A percentile compares a stretch with the other conserved stretches of the same genome.
These are phyloP conservation scores for Forbesichthys agassizii DNA, from an alignment of 2,113 vertebrate genomes.

Conservation along the genomic window DNA sequence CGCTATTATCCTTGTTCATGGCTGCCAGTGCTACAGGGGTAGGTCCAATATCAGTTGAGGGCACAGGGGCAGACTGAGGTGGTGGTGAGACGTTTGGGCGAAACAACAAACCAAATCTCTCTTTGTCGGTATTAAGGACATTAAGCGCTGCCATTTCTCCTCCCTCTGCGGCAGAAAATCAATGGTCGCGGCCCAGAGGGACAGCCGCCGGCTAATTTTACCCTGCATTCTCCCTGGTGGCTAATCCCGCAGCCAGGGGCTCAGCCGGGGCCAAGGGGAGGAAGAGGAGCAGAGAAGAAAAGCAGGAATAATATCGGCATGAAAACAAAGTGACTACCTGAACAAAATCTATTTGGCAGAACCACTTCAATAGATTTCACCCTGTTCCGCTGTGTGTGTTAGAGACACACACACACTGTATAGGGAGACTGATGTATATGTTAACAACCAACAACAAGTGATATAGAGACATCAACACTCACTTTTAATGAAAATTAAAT, in stretches of 20 bases:
- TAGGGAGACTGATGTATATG: background rate
- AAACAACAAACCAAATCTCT: conserved; percentile 39
- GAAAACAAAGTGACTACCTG: conserved; percentile 86
- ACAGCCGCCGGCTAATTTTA: conserved; percentile 73
- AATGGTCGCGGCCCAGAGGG: conserved; percentile 66
- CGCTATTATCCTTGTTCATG: too few relatives aligned
- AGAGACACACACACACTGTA: conserved; percentile 17
- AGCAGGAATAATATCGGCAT: conserved; percentile 81
- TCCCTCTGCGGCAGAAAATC: conserved; percentile 78
- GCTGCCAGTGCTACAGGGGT: too few relatives aligned
- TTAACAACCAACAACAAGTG: background rate
- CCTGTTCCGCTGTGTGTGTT: conserved; percentile 19
- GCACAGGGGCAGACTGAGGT: conserved; percentile 7
- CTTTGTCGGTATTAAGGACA: conserved; percentile 71
- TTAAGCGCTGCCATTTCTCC: conserved; percentile 66
- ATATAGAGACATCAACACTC: conserved; percentile 1
- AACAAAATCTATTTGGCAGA: conserved; percentile 84
- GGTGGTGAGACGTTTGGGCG: conserved; percentile 60
- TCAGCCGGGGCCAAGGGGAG: conserved; percentile 56
- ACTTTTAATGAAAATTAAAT: too few relatives aligned
- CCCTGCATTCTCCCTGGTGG: conserved; percentile 76
- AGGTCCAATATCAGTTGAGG: conserved; percentile 14
- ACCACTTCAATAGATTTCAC: conserved; percentile 79
- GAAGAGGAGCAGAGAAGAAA: conserved; percentile 67
- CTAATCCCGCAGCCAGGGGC: conserved; percentile 79